Percentiles rank a stretch among this genome's conserved stretches.
Conservation (phyloP, 1,140 invertebrate species). For the Drosophila triauraria region DNA sequence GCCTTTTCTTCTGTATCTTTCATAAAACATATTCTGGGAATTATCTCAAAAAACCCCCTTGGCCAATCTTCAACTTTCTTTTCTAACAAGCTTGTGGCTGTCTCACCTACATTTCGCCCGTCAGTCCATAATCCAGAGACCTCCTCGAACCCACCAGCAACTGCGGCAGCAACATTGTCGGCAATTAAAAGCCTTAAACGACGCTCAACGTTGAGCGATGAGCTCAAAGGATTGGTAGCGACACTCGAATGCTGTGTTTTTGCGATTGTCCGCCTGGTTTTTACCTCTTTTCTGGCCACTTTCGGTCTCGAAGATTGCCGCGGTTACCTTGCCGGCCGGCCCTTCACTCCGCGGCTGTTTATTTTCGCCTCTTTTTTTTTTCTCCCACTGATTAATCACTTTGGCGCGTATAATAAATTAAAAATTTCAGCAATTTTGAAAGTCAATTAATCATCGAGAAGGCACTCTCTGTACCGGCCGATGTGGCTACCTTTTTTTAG, state of each 20-base stretch:
- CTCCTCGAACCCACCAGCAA: neutral
- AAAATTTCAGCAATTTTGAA: constrained; percentile 85
- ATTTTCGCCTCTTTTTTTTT: constrained; percentile 49
- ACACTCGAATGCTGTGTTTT: constrained; percentile 38
- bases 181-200: constrained; percentile 53
- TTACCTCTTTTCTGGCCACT: constrained; percentile 28
- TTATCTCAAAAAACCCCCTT: neutral
- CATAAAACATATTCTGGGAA: neutral
- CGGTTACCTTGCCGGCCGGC: constrained; percentile 31
- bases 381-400: constrained; percentile 83
- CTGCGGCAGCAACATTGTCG: constrained; percentile 16
- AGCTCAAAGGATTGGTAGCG: constrained; percentile 53
- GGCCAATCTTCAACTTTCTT: constrained; percentile 2
- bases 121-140: constrained; percentile 2
- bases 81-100: neutral
- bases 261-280: constrained; percentile 2
- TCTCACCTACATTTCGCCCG: constrained; percentile 30
- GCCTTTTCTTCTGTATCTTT: no score
- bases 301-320: constrained; percentile 50
- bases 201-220: constrained; percentile 15
- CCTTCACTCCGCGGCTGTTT: constrained; percentile 52
- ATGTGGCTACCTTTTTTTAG: constrained; percentile 61
- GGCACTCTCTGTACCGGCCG: constrained; percentile 53
- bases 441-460: constrained; percentile 84
- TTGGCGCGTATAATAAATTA: constrained; percentile 84